Conservation (phyloP, 2,113 vertebrate species). For the Cheirogaleus medius region DNA sequence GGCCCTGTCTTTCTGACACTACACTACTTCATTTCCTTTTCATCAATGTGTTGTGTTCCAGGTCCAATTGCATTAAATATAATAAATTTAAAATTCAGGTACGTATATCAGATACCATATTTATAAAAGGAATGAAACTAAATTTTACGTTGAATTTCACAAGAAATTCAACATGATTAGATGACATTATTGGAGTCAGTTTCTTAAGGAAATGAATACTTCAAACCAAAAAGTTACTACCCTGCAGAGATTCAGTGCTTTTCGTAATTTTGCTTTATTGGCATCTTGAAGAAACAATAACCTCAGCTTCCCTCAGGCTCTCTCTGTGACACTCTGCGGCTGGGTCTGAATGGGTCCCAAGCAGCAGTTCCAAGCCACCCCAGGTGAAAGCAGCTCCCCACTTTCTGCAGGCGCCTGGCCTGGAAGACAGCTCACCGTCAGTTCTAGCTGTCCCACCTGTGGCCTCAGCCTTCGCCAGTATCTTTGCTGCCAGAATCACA, state of each 20-base stretch:
- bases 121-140: conserved; percentile 46
- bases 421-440: background rate
- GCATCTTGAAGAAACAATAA: background rate
- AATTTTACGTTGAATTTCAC: conserved; percentile 26
- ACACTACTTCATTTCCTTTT: background rate
- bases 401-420: background rate
- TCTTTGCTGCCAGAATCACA: background rate
- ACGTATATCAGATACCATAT: background rate
- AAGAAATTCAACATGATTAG: conserved; percentile 1
- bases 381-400: background rate
- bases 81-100: conserved; percentile 3
- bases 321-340: background rate
- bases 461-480: background rate
- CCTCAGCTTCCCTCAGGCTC: background rate
- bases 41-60: background rate
- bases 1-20: background rate
- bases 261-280: background rate
- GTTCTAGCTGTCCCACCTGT: background rate
- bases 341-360: conserved; percentile 1
- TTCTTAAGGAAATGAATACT: conserved; percentile 22
- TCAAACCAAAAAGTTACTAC: background rate
- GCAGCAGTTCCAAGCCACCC: background rate
- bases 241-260: background rate
- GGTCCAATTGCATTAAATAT: background rate
- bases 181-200: background rate